phyloP scores from a whole-genome alignment of 2,888 invertebrate species.

The Parasteatoda lunata region DNA sequence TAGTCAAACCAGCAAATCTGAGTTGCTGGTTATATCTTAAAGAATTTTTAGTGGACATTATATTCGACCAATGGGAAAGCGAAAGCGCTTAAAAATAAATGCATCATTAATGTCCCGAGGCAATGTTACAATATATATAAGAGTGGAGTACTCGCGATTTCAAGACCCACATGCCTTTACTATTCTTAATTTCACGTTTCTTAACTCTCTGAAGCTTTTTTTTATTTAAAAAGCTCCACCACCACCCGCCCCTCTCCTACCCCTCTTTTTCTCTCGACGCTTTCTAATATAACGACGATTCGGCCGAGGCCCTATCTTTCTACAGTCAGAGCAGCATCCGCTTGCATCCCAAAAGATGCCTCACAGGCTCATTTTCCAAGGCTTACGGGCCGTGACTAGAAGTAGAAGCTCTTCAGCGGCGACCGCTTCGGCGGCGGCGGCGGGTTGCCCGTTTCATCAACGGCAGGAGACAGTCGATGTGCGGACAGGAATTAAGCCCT shows the following conservation, averaged over 20 bases:
- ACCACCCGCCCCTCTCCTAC: constrained; percentile 3
- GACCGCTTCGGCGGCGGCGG: constrained; percentile 34
- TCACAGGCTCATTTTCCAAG: neutral
- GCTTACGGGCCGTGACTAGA: neutral
- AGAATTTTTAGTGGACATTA: neutral
- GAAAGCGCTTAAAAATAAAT: neutral
- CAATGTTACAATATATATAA: neutral
- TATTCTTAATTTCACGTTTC: neutral
- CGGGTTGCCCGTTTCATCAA: constrained; percentile 34
- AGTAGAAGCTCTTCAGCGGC: constrained; percentile 10
- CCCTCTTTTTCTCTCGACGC: constrained; percentile 10
- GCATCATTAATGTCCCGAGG: neutral
- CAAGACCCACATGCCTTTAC: neutral
- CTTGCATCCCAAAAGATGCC: neutral
- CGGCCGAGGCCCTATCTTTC: constrained; percentile 13
- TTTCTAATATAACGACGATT: constrained; percentile 33
- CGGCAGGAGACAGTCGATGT: neutral
- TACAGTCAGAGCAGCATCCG: constrained; percentile 11
- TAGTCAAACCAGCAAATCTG: neutral
- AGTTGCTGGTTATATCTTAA: neutral
- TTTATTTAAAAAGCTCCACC: neutral
- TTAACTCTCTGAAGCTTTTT: neutral
- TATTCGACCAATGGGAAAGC: neutral
- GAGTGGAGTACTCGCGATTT: neutral
- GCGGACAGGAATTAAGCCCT: constrained; percentile 42